Evolutionary conservation across 1,140 invertebrate species (phyloP).

Genomic region (Trachymyrmex cornetzi): DNA sequence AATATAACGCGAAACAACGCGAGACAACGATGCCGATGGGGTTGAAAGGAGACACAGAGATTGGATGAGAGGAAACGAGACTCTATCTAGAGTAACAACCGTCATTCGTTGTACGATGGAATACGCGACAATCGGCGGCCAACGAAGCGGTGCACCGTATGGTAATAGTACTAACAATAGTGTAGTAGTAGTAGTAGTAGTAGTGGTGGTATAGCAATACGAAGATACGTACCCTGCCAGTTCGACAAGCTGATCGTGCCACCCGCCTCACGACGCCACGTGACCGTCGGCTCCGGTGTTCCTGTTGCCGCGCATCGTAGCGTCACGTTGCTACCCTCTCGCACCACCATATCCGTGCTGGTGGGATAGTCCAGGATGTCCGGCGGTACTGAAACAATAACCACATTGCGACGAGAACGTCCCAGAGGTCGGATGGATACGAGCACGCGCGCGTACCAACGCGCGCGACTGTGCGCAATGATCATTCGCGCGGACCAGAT

Average conservation of each 20-base stretch:
- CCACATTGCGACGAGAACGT: slow-evolving; percentile 62
- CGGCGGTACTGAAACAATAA: slow-evolving; percentile 92
- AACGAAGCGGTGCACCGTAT: neutral
- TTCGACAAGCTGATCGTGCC: slow-evolving; percentile 81
- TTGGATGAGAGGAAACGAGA: neutral
- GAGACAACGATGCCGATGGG: slow-evolving; percentile 35
- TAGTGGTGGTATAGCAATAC: neutral
- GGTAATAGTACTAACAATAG: neutral
- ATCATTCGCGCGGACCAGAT: slow-evolving; percentile 52
- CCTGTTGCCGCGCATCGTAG: slow-evolving; percentile 94
- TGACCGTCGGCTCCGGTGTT: slow-evolving; percentile 93
- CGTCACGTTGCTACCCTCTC: slow-evolving; percentile 94
- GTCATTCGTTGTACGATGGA: neutral
- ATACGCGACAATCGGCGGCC: neutral
- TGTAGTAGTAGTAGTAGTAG: neutral
- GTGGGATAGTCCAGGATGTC: slow-evolving; percentile 95
- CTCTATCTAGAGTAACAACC: neutral
- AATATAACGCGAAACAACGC: slow-evolving; percentile 63
- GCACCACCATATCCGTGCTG: slow-evolving; percentile 94
- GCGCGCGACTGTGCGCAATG: slow-evolving; percentile 18
- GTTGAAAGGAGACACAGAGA: slow-evolving; percentile 3
- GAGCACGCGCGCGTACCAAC: neutral
- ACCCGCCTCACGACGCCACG: slow-evolving; percentile 92
- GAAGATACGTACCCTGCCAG: slow-evolving; percentile 79
- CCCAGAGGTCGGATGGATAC: slow-evolving; percentile 2